Base-by-base conservation (phyloP, 2,888 invertebrate species). In the Apotomis capreana region DNA sequence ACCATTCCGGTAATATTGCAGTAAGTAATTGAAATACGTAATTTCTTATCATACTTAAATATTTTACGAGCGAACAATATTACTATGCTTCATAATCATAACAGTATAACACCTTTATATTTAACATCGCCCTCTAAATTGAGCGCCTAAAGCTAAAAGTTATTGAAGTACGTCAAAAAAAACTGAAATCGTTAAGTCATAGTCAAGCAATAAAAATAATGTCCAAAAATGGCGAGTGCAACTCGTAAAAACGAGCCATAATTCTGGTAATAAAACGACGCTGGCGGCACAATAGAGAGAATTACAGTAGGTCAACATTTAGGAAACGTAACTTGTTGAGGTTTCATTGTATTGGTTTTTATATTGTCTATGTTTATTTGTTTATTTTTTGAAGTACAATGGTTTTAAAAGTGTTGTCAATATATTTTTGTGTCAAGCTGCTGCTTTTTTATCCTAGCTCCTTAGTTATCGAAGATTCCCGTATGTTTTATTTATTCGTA, bases 121-220 rank as follows among this genome's bases (percentile, higher is more conserved):
- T 55, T 55, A 44, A 44, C 67, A 61, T 36, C 13, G 46, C n/a
- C 26, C 36, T 69, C 36, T 13, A 69, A 57, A 58, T 51, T 58
- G 58, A 63, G 58, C 52, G 64, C 46, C 54, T 62, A 51, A 61
- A 64, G 44, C 58, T 10, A 52, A 44, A 68, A 68, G 44, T 57
- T 61, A 71, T 67, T 62, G 67, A 57, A 5, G 61, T 37, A 9
- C 40, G 40, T 49, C 36, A 65, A 60, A 71, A 68, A 71, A 64
- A 52, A 54, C 26, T 65, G 44, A 70, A 68, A 68, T 63, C 68
- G 68, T 64, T 73, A 60, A 36, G 63, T 58, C 68, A 67, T 75
- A 69, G 65, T 71, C 65, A 69, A 71, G 73, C 74, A 77, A 81
- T 82, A 81, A 82, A 83, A 80, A 78, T 79, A 77, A 78, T 76